Evolutionary conservation across 2,113 vertebrate species (phyloP).

Genomic region (Pterocles burchelli): DNA sequence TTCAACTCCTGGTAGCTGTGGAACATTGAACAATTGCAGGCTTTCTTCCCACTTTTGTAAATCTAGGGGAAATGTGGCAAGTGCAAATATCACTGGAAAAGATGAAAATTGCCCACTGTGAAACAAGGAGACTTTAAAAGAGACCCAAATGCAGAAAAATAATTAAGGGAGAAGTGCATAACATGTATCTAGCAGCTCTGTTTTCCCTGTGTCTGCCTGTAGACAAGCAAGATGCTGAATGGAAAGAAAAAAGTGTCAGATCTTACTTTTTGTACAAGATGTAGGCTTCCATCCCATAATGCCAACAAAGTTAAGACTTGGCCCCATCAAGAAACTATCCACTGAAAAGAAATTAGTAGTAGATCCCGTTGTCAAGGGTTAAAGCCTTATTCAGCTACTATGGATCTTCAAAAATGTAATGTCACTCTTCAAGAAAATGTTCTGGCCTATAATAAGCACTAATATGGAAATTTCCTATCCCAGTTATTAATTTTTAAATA

Average conservation of each 20-base stretch:
- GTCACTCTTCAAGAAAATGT: background rate
- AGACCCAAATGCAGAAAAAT: background rate
- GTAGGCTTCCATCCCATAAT: background rate
- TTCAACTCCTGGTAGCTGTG: no score
- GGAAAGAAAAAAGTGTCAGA: background rate
- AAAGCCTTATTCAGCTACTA: background rate
- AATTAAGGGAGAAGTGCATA: background rate
- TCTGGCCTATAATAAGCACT: background rate
- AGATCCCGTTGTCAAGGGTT: background rate
- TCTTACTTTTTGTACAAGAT: background rate
- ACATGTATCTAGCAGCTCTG: background rate
- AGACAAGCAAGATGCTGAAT: background rate
- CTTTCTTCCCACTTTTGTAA: no score
- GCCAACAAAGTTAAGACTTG: background rate
- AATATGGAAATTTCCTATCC: background rate
- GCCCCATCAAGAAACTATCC: background rate
- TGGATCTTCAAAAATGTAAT: background rate
- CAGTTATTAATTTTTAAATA: background rate
- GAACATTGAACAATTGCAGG: no score
- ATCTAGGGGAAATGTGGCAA: background rate
- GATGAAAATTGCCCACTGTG: rapidly evolving
- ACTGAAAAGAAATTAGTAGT: background rate
- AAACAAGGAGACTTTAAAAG: background rate
- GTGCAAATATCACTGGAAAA: background rate
- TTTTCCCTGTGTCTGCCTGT: background rate